Percentiles rank a stretch among this genome's conserved stretches.
phyloP scores from a whole-genome alignment of 2,113 vertebrate species.

The Lynx canadensis region DNA sequence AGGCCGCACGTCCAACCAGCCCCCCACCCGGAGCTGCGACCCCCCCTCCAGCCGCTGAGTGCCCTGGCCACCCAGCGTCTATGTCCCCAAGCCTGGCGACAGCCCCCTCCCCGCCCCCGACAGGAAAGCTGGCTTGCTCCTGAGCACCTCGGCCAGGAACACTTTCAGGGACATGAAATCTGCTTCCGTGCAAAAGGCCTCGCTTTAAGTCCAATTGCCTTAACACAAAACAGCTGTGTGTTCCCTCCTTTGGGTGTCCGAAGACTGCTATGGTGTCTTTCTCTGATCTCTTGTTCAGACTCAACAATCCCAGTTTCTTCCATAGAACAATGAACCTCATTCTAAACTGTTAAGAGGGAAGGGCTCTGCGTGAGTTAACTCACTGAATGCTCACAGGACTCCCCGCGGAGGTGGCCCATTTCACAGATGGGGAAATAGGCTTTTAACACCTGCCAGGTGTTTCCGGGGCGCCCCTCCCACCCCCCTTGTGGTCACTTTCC shows the following conservation, averaged over 20 bases:
- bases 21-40: not conserved
- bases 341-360: not conserved
- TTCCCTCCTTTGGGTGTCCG: not conserved
- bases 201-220: not conserved
- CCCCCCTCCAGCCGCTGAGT: not conserved
- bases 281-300: not conserved
- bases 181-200: not conserved
- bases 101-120: no score
- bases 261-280: not conserved
- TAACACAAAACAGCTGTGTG: not conserved
- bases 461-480: not conserved
- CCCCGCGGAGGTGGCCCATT: not conserved
- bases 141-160: not conserved
- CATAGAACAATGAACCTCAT: not conserved
- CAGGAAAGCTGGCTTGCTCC: not conserved
- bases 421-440: not conserved
- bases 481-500: not conserved
- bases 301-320: not conserved
- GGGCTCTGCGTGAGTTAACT: not conserved
- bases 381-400: not conserved
- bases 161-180: not conserved
- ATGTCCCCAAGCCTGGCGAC: not conserved
- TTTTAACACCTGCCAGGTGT: not conserved
- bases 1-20: not conserved
- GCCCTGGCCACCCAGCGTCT: not conserved